Conservation (phyloP, 2,888 invertebrate genomes). For the Aphidoletes aphidimyza region DNA sequence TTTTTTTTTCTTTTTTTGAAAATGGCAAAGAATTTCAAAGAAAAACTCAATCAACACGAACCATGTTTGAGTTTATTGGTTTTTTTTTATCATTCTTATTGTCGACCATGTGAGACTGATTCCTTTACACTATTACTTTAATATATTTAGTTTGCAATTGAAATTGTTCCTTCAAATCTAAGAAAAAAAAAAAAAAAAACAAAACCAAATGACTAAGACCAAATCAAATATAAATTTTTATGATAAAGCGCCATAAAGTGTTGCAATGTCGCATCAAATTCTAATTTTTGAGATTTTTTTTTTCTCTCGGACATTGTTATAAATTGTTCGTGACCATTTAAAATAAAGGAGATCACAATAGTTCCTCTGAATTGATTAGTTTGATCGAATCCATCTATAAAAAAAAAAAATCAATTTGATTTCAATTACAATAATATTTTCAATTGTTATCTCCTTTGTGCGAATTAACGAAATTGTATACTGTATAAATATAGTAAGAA, state of each 20-base stretch:
- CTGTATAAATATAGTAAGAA: constrained; percentile 20
- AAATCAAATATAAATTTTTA: not conserved
- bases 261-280: not conserved
- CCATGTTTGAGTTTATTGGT: not conserved
- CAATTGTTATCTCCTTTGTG: not conserved
- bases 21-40: not conserved
- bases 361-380: not conserved
- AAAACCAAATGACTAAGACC: constrained; percentile 65
- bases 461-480: not conserved
- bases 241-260: constrained; percentile 12
- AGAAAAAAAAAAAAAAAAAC: constrained; percentile 59
- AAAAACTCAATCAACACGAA: not conserved
- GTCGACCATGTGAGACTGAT: not conserved
- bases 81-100: not conserved
- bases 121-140: not conserved
- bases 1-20: too few relatives aligned
- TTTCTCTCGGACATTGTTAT: not conserved
- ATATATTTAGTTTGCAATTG: constrained; percentile 36
- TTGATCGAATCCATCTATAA: too few relatives aligned
- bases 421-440: not conserved
- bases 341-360: constrained; percentile 8
- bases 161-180: constrained; percentile 6
- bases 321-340: not conserved
- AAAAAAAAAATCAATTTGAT: too few relatives aligned
- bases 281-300: not conserved